Conservation (phyloP, 2,888 invertebrate species). For the Sinodicranocentrus sp. region DNA sequence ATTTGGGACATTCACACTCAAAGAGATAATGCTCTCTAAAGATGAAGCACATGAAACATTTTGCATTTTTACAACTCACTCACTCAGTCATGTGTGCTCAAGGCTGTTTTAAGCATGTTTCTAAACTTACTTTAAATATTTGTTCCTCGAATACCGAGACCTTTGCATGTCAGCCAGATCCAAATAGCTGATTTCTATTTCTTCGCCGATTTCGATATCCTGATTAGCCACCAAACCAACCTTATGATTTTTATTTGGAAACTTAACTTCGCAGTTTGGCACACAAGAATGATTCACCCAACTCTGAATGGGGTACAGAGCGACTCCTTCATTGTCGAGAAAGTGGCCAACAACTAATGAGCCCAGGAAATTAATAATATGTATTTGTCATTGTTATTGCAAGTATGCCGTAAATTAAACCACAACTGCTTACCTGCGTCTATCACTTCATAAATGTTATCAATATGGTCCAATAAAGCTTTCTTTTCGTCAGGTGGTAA, state of each 20-base stretch:
- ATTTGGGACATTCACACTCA: slow-evolving; percentile 89
- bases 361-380: too few species aligned
- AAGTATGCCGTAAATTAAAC: neutral
- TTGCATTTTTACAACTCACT: too few species aligned
- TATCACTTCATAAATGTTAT: slow-evolving; percentile 89
- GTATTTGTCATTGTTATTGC: too few species aligned
- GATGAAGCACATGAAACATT: too few species aligned
- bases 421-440: slow-evolving; percentile 81
- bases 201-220: slow-evolving; percentile 88
- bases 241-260: slow-evolving; percentile 89
- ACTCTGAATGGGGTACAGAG: slow-evolving; percentile 91
- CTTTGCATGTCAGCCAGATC: slow-evolving; percentile 89
- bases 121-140: slow-evolving; percentile 82
- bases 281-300: slow-evolving; percentile 94
- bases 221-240: slow-evolving; percentile 86
- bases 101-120: too few species aligned
- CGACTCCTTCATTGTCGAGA: slow-evolving; percentile 95
- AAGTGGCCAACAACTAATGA: slow-evolving; percentile 85
- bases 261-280: slow-evolving; percentile 92
- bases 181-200: slow-evolving; percentile 94
- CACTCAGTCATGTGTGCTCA: too few species aligned
- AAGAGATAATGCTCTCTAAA: slow-evolving; percentile 90
- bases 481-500: slow-evolving; percentile 84
- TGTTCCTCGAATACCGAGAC: slow-evolving; percentile 92
- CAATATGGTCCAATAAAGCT: slow-evolving; percentile 87